These are phyloP conservation scores for Sweltsa coloradensis DNA, from an alignment of 1,140 invertebrate genomes.

Conservation along the genomic window DNA sequence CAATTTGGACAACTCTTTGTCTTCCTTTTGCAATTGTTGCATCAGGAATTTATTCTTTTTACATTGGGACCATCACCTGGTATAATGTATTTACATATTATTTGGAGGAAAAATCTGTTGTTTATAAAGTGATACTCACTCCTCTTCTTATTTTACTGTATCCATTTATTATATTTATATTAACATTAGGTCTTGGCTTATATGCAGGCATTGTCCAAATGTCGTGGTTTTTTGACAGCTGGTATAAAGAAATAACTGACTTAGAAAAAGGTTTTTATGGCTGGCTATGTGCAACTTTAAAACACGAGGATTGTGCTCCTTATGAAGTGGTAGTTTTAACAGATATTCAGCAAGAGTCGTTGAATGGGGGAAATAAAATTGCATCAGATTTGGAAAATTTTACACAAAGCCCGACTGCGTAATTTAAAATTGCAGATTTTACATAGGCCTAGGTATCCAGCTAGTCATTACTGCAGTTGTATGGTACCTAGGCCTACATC, in stretches of 20 bases:
- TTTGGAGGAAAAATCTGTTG: slow-evolving; percentile 50
- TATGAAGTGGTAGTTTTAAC: slow-evolving; percentile 39
- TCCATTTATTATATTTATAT: slow-evolving; percentile 53
- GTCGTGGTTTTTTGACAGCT: slow-evolving; percentile 51
- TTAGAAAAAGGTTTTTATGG: slow-evolving; percentile 70
- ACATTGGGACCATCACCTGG: slow-evolving; percentile 62
- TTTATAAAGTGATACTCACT: slow-evolving; percentile 44
- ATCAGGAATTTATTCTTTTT: slow-evolving; percentile 55
- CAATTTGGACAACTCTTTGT: slow-evolving; percentile 48
- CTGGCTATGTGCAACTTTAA: slow-evolving; percentile 54
- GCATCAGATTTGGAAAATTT: no score
- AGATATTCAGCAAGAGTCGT: slow-evolving; percentile 15
- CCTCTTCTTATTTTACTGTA: slow-evolving; percentile 57
- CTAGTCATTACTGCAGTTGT: no score
- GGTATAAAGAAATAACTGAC: slow-evolving; percentile 57
- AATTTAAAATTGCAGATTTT: no score
- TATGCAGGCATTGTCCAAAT: slow-evolving; percentile 54
- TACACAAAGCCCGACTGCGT: no score
- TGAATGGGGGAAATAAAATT: no score
- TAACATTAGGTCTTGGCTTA: slow-evolving; percentile 48
- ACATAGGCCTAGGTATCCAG: no score
- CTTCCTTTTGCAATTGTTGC: slow-evolving; percentile 49
- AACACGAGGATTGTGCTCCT: slow-evolving; percentile 56
- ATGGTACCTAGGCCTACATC: no score
- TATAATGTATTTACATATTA: slow-evolving; percentile 61